phyloP scores from a whole-genome alignment of 2,113 vertebrate species.

The Hypocryptadius cinnamomeus region DNA sequence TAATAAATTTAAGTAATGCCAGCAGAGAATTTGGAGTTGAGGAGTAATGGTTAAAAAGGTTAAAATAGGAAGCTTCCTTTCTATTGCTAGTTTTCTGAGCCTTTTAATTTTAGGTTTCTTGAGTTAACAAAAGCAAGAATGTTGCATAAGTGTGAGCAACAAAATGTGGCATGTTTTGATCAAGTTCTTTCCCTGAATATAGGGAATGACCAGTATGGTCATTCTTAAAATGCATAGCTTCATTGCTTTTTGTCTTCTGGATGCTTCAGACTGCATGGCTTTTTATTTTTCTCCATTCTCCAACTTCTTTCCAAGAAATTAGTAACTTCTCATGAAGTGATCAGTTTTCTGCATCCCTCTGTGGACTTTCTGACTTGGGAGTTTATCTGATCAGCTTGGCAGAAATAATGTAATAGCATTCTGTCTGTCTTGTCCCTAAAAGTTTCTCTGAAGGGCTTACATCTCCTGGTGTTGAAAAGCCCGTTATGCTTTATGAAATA shows the following conservation, averaged over 20 bases:
- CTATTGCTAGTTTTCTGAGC: not conserved
- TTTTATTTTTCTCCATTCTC: not conserved
- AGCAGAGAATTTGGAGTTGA: not conserved
- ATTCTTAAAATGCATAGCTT: not conserved
- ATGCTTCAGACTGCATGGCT: not conserved
- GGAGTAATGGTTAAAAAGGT: not conserved
- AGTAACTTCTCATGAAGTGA: not conserved
- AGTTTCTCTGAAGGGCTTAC: not conserved
- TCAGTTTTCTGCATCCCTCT: fast-evolving
- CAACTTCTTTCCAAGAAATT: not conserved
- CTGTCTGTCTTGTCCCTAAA: not conserved
- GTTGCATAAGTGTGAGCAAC: not conserved
- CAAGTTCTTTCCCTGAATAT: not conserved
- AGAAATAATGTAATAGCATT: not conserved
- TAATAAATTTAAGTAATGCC: not conserved
- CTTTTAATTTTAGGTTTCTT: not conserved
- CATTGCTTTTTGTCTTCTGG: not conserved
- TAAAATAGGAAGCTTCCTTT: not conserved
- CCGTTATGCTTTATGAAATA: not conserved
- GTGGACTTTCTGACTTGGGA: not conserved
- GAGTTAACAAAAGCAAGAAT: not conserved
- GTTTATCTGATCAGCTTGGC: not conserved
- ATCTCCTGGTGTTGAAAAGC: not conserved
- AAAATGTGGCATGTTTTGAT: not conserved
- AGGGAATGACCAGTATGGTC: not conserved